Conservation (phyloP, 2,113 vertebrate species). For the Crotalus tigris region DNA sequence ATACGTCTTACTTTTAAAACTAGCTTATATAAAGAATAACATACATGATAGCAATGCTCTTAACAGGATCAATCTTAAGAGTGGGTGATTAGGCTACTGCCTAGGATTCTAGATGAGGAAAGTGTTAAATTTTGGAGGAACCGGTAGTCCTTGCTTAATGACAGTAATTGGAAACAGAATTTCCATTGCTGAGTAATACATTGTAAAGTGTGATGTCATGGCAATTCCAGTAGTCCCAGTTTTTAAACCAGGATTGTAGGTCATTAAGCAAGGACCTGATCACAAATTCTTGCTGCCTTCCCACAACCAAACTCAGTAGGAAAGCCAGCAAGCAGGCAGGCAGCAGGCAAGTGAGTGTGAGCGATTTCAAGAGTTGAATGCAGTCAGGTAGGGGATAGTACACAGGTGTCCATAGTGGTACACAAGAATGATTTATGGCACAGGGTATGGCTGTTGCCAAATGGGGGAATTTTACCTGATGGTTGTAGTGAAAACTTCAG, state of each 20-base stretch:
- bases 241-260: neutral
- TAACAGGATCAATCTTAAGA: neutral
- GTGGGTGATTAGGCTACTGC: neutral
- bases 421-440: neutral
- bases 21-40: neutral
- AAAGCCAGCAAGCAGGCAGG: neutral
- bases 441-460: neutral
- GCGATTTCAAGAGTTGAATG: neutral
- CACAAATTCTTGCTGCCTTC: neutral
- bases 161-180: neutral
- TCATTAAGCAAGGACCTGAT: neutral
- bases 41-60: neutral
- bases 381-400: neutral
- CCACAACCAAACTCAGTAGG: neutral
- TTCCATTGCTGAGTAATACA: neutral
- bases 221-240: neutral
- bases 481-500: neutral
- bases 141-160: neutral
- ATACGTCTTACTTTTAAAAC: neutral
- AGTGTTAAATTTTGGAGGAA: neutral
- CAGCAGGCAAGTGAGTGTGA: neutral
- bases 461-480: neutral
- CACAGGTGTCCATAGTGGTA: neutral
- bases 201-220: neutral
- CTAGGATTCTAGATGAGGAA: neutral